Base-by-base conservation (phyloP, 1,140 invertebrate genomes). In the Ips typographus region DNA sequence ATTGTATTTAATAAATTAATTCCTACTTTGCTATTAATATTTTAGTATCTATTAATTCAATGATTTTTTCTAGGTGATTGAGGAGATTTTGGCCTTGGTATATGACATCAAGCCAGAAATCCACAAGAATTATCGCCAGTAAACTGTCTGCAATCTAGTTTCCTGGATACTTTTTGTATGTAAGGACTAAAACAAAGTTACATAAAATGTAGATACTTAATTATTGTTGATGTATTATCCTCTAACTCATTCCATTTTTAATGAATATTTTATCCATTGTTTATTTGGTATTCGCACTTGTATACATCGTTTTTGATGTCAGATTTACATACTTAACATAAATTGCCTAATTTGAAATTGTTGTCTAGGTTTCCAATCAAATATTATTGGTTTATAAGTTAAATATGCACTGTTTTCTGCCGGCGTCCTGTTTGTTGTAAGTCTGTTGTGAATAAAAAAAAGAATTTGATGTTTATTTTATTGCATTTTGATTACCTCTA, bases 71-170 rank as follows among this genome's bases (percentile, higher is more conserved):
- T 55, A 92, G 88, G 92, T 95, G 7, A 94, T 95, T 77, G 81
- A 85, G 76, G 89, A 93, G 80, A 88, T 95, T 73, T 84, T 96
- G 76, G 86, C 90, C 68, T 84, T 93, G 79, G 93, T 95, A 8
- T 94, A 94, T 79, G 89, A 95, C 76, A 95, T 96, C 79, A 92
- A 91, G 79, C 93, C 94, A 4, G 91, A 94, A 82, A 83, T 95
- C 66, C 94, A 96, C 85, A 87, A 89, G 81, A 96, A 95, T 83
- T 94, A 88, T 79, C 86, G 85, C 71, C 52, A 74, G 59, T 82
- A 83, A 72, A 61, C 44, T 51, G 47, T 6, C 57, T 55, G 4
- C 44, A 60, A 44, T 53, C 37, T 68, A 36, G 37, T 66, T 37
- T 52, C 2, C 37, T 52, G 56, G 55, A 52, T 43, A 59, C 41